Base-by-base conservation (phyloP, 2,797 vertebrate species). In the Phylloscopus collybita region DNA sequence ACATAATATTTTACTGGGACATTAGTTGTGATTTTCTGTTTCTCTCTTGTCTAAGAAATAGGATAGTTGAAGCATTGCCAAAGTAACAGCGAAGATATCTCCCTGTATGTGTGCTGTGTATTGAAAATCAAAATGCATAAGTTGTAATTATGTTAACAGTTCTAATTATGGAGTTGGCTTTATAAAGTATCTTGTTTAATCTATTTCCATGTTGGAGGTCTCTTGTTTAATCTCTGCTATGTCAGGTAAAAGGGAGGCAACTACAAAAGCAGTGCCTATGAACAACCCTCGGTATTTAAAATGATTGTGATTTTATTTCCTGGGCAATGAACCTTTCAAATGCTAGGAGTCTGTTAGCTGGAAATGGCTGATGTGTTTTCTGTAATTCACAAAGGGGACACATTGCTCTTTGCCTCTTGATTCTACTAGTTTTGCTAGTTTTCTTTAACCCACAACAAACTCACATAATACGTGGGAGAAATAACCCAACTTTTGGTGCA, bases 111-210 rank as follows among this genome's bases (percentile, higher is more conserved):
- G 34, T 4, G 13, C 4, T 67, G 23, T 20, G 56, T 80, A 19
- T 45, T 57, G 36, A 88, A 91, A 94, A 93, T 61, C 26, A 91
- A 91, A 96, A 91, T 60, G n/a, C 22, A 42, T 26, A 75, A 86
- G 20, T 12, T 64, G 49, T 71, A 50, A 62, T 61, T 79, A 27
- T 20, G 44, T 75, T 80, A 94, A 87, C 71, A 69, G 53, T 71
- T 85, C 57, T 65, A 91, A 44, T 49, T 83, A 32, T 15, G 32
- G 69, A 83, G n/a, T 74, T 69, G 38, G 18, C 59, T 95, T 89
- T 92, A 75, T 56, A 86, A 92, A 72, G 40, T 66, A 70, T 62
- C 62, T 79, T 88, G 59, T 81, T 91, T 91, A 96, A 94, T 89
- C 49, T 92, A 15, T 94, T 95, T 93, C 65, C 40, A 36, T 91